These are phyloP conservation scores for Oryzias melastigma DNA, from an alignment of 2,113 vertebrate genomes.

Conservation along the genomic window DNA sequence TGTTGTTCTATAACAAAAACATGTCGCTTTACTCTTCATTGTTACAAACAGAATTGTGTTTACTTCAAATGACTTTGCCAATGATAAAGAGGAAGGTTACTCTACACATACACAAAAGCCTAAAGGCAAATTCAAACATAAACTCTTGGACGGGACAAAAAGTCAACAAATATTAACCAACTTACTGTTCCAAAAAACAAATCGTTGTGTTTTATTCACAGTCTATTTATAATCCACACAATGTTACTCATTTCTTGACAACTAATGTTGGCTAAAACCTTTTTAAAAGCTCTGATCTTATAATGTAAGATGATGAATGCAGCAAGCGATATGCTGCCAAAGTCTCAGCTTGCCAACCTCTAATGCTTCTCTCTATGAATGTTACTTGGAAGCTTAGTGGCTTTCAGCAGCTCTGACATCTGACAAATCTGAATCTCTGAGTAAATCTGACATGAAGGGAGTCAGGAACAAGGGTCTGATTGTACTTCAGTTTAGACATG, in stretches of 20 bases:
- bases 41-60: slow-evolving; percentile 5
- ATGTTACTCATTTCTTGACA: too few species aligned
- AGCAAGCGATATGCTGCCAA: background rate
- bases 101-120: background rate
- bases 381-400: background rate
- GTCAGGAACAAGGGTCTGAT: background rate
- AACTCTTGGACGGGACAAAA: background rate
- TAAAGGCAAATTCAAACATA: background rate
- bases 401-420: background rate
- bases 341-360: too few species aligned
- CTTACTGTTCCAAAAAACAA: too few species aligned
- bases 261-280: too few species aligned
- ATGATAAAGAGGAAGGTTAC: background rate
- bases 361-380: too few species aligned
- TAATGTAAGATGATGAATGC: too few species aligned
- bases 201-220: too few species aligned
- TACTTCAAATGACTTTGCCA: background rate
- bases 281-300: too few species aligned
- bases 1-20: background rate
- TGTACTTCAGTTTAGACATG: background rate
- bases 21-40: slow-evolving; percentile 8
- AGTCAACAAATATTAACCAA: slow-evolving; percentile 6
- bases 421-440: background rate
- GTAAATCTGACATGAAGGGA: background rate
- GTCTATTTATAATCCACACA: too few species aligned